Conservation (phyloP, 2,797 vertebrate species). For the Sebastes vulpes region DNA sequence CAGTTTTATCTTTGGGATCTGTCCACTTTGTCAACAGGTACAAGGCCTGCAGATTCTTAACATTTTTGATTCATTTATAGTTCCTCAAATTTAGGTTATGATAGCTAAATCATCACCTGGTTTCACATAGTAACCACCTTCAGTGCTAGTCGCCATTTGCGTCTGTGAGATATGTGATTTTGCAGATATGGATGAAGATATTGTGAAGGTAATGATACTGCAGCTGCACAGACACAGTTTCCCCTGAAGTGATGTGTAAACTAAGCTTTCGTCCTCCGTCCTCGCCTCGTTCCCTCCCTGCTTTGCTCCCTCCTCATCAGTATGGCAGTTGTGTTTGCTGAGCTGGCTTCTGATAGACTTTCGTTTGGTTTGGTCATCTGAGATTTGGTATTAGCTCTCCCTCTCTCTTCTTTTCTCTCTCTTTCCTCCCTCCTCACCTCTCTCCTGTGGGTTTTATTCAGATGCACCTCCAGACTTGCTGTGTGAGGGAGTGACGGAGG, state of each 20-base stretch:
- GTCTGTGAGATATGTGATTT: neutral
- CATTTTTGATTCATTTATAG: neutral
- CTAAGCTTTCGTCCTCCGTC: slow-evolving; percentile 4
- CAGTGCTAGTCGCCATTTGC: neutral
- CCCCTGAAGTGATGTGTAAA: slow-evolving; percentile 13
- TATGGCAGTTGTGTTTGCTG: slow-evolving; percentile 67
- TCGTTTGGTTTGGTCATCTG: slow-evolving; percentile 57
- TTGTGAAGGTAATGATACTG: neutral
- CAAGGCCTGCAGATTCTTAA: neutral
- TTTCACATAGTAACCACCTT: neutral
- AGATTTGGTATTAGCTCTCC: slow-evolving; percentile 62
- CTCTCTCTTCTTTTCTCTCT: neutral
- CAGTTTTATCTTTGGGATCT: neutral
- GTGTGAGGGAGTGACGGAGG: slow-evolving; percentile 34
- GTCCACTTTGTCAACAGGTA: neutral
- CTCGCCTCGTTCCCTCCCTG: slow-evolving; percentile 10
- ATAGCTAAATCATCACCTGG: neutral
- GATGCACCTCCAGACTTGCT: slow-evolving; percentile 34
- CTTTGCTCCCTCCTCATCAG: slow-evolving; percentile 57
- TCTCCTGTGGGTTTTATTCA: slow-evolving; percentile 52
- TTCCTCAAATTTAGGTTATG: neutral
- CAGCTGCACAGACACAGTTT: slow-evolving; percentile 9
- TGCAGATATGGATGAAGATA: neutral
- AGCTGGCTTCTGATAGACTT: slow-evolving; percentile 69
- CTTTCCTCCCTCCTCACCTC: neutral